Conservation (phyloP, 2,113 vertebrate species). For the Rhabdornis inornatus region DNA sequence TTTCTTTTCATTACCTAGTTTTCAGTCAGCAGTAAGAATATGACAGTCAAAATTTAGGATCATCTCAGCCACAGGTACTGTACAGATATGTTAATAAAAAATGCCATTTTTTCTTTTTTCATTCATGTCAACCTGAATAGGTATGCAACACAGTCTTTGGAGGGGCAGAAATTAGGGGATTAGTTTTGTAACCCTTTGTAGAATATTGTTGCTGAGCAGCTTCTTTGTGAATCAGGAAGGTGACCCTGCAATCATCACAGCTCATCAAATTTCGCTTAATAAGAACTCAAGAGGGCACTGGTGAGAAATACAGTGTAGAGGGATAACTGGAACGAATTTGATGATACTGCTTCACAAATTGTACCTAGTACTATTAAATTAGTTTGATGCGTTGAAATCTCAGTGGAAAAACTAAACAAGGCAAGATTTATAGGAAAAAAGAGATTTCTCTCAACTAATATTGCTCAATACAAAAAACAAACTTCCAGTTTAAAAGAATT, state of each 20-base stretch:
- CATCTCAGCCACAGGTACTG: background rate
- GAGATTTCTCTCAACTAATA: background rate
- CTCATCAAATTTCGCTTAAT: conserved; percentile 43
- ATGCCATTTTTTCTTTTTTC: background rate
- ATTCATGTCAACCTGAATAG: background rate
- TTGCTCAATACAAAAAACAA: background rate
- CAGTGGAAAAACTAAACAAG: background rate
- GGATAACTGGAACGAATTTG: background rate
- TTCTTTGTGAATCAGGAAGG: background rate
- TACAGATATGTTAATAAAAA: background rate
- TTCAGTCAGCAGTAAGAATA: background rate
- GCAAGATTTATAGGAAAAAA: background rate
- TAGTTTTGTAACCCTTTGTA: conserved; percentile 16
- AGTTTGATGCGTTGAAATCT: background rate
- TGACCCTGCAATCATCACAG: conserved; percentile 11
- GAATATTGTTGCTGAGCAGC: background rate
- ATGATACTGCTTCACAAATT: background rate
- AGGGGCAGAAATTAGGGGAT: background rate
- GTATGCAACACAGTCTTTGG: background rate
- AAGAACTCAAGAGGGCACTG: background rate
- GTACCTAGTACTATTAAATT: background rate
- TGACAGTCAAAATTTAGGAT: background rate
- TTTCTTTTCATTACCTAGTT: background rate
- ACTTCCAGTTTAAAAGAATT: background rate
- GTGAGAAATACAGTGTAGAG: background rate